Conservation (phyloP, 2,113 vertebrate species). For the Aptenodytes forsteri region DNA sequence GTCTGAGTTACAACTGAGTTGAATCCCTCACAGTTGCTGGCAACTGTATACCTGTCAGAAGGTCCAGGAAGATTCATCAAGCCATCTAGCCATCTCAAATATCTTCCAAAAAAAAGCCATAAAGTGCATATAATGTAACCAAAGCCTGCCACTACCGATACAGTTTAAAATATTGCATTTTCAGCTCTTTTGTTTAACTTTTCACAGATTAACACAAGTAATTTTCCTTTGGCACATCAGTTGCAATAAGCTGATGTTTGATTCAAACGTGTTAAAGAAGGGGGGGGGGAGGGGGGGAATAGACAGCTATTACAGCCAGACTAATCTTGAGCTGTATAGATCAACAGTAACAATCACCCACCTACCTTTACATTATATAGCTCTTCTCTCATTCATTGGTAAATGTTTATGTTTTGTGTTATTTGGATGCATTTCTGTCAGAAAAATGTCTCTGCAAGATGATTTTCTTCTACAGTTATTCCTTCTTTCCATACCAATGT, state of each 20-base stretch:
- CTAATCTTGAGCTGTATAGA: neutral
- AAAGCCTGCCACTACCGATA: neutral
- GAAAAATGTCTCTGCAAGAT: neutral
- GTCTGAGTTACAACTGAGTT: neutral
- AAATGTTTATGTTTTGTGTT: neutral
- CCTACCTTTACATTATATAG: neutral
- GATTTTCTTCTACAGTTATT: neutral
- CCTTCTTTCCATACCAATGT: neutral
- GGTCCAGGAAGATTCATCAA: neutral
- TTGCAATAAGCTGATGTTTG: neutral
- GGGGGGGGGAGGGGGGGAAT: too few relatives aligned
- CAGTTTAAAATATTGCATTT: neutral
- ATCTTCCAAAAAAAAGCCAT: neutral
- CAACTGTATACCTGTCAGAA: neutral
- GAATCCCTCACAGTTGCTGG: neutral
- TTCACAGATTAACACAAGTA: neutral
- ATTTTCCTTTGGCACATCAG: neutral
- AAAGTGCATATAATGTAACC: neutral
- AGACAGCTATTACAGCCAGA: neutral
- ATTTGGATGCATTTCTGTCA: neutral
- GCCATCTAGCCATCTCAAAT: neutral
- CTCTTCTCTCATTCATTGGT: neutral
- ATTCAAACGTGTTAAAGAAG: neutral
- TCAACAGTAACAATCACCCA: neutral
- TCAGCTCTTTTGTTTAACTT: neutral